Conservation (phyloP, 2,113 vertebrate genomes). For the Butastur rufipennis region DNA sequence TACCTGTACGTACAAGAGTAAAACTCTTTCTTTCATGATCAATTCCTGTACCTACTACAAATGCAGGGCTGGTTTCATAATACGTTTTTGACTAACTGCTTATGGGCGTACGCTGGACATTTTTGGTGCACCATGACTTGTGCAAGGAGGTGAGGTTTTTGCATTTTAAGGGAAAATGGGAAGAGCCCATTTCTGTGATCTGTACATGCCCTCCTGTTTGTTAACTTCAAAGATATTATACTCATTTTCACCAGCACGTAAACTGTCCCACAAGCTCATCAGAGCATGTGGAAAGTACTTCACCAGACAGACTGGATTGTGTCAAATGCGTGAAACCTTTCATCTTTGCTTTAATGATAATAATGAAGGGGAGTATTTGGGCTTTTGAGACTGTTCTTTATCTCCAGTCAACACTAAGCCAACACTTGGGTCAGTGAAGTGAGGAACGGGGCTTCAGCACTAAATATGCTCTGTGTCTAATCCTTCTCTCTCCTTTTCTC, state of each 20-base stretch:
- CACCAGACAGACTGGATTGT: not conserved
- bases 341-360: not conserved
- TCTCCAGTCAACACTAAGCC: not conserved
- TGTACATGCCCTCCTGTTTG: not conserved
- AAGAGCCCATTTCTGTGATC: not conserved
- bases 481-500: not conserved
- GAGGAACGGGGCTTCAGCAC: not conserved
- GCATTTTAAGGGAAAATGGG: not conserved
- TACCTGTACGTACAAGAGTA: slow-evolving; percentile 38
- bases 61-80: not conserved
- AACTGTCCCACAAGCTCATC: not conserved
- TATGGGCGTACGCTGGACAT: not conserved
- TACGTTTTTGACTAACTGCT: not conserved
- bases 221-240: not conserved
- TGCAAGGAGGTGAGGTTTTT: not conserved
- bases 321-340: not conserved
- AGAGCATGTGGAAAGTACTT: not conserved
- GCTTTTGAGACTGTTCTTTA: not conserved
- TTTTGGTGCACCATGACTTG: not conserved
- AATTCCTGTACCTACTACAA: not conserved
- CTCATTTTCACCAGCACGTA: not conserved
- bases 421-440: not conserved
- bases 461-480: not conserved
- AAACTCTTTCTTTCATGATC: not conserved
- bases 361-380: not conserved